phyloP scores from a whole-genome alignment of 2,888 invertebrate species.

The Limnephilus marmoratus region DNA sequence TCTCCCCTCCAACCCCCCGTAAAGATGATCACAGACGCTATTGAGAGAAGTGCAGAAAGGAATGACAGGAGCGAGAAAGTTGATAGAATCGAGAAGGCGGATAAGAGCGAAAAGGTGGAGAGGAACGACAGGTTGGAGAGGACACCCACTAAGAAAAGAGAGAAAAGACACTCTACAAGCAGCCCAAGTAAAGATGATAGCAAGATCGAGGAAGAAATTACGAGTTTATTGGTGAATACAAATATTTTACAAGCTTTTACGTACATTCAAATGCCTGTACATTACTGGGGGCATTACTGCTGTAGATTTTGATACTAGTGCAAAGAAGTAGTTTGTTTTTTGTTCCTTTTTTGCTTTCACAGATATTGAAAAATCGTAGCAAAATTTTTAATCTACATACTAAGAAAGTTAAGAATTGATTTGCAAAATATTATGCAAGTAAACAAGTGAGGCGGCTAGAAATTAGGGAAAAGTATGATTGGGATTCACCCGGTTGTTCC shows the following conservation, averaged over 20 bases:
- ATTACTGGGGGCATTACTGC: too few species aligned
- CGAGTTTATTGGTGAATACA: constrained; percentile 52
- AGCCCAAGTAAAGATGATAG: constrained; percentile 55
- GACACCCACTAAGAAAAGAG: constrained; percentile 71
- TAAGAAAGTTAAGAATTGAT: too few species aligned
- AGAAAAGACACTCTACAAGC: constrained; percentile 61
- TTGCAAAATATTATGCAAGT: too few species aligned
- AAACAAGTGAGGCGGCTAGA: too few species aligned
- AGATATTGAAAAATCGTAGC: too few species aligned
- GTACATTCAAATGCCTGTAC: too few species aligned
- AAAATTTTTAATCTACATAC: too few species aligned
- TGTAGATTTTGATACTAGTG: too few species aligned
- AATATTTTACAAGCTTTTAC: neutral
- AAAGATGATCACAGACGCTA: neutral
- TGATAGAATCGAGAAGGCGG: neutral
- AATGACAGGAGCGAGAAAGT: neutral
- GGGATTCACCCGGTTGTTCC: too few species aligned
- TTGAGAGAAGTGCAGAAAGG: neutral
- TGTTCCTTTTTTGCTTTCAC: too few species aligned
- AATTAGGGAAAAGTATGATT: too few species aligned
- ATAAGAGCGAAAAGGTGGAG: neutral
- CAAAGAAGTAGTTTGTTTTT: too few species aligned
- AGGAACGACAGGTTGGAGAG: constrained; percentile 68
- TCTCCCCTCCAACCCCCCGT: neutral
- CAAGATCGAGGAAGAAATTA: constrained; percentile 58